Evolutionary conservation across 2,113 vertebrate species (phyloP), one percentile per base, ranked within the genome.

Genomic region (Gasterosteus aculeatus): DNA sequence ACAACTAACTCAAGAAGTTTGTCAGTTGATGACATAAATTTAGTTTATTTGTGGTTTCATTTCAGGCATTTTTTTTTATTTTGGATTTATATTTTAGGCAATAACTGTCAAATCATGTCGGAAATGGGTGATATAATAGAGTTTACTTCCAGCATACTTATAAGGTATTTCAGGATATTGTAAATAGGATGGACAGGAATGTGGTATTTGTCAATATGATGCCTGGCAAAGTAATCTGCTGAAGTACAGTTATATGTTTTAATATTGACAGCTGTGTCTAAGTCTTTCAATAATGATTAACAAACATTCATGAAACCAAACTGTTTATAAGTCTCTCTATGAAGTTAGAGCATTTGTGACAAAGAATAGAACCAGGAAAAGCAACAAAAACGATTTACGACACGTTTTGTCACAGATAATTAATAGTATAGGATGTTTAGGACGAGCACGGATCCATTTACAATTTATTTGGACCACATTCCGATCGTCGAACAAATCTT

Each of bases 391-490:
- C 33, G 59, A 83, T 69, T 54, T 44, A 75, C 62, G 69, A 77
- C 39, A 69, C 19, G 14, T 72, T 62, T 44, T 81, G 77, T 75
- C 46, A 80, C 3, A 72, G 38, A 63, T 57, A 69, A 62, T 82
- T 77, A 67, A 46, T 29, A 54, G 44, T 29, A 61, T 4, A 54
- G 42, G 29, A 51, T 57, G 51, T 39, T 80, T 16, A 69, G 39
- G 71, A 44, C 15, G 42, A 22, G 35, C 8, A 3, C 14, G 35
- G 67, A 73, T 75, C 81, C 38, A 47, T 63, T 82, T 84, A 33
- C 71, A 41, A 12, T 66, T 75, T 44, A 74, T 77, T 60, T 65
- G 76, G 68, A 64, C 79, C 71, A 82, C 64, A 67, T 59, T 72
- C 73, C 72, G 76, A 69, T 58, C 80, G 62, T 19, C 70, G 47